A percentile compares a stretch with the other conserved stretches of the same genome.
These are phyloP conservation scores for Dendroctonus ponderosae DNA, from an alignment of 1,140 invertebrate genomes.

Conservation along the genomic window DNA sequence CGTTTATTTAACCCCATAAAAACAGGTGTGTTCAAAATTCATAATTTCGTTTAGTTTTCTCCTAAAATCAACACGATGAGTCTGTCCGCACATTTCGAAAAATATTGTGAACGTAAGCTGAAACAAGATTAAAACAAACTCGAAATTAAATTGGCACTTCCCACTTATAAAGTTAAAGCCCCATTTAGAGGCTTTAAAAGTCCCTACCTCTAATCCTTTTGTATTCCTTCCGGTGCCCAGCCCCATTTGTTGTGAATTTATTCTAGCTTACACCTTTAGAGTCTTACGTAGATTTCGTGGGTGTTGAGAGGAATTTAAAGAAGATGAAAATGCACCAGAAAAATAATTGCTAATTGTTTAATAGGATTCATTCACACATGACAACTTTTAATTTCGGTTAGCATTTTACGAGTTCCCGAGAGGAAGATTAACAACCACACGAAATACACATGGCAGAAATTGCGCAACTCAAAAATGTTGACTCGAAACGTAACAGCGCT, in stretches of 20 bases:
- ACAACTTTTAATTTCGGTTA: conserved; percentile 3
- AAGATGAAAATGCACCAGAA: background rate
- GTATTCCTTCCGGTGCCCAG: background rate
- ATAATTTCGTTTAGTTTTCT: too few relatives aligned
- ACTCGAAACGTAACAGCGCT: conserved; percentile 12
- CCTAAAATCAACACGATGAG: too few relatives aligned
- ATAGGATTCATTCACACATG: background rate
- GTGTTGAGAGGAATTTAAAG: conserved; percentile 2
- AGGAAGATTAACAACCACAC: conserved; percentile 7
- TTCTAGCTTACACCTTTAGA: background rate
- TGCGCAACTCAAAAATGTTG: conserved; percentile 15
- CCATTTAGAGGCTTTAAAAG: too few relatives aligned
- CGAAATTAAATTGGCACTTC: too few relatives aligned
- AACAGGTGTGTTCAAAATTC: too few relatives aligned
- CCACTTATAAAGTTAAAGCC: too few relatives aligned
- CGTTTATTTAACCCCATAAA: too few relatives aligned
- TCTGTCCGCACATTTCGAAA: too few relatives aligned
- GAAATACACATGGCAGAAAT: conserved; percentile 12
- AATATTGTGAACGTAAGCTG: too few relatives aligned
- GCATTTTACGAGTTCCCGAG: conserved; percentile 10
- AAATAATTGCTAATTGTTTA: background rate
- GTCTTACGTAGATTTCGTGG: background rate
- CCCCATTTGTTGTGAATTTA: background rate
- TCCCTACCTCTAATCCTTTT: background rate
- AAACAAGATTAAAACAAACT: too few relatives aligned